Conservation (phyloP, 2,797 vertebrate species). For the Rousettus madagascariensis region DNA sequence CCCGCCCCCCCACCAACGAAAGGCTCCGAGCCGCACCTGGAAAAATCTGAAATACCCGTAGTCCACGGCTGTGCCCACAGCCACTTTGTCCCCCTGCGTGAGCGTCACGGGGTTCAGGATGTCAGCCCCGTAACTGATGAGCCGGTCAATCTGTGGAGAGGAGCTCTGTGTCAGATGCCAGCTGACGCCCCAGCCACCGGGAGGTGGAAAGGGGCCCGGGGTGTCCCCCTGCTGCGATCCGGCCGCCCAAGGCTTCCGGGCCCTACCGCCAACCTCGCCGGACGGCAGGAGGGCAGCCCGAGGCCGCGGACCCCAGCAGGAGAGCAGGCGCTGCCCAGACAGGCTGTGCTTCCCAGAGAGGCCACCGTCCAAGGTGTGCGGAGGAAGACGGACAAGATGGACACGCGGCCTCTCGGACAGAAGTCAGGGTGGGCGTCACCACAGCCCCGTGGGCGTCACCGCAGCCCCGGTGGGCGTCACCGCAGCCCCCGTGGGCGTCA, state of each 20-base stretch:
- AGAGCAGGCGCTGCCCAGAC: background rate
- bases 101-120: constrained; percentile 88
- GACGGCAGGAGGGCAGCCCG: background rate
- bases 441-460: too few relatives aligned
- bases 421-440: background rate
- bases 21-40: constrained; percentile 83
- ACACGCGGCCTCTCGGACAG: background rate
- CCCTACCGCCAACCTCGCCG: background rate
- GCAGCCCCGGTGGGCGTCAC: background rate
- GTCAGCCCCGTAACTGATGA: constrained; percentile 86
- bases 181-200: accelerated
- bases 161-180: background rate
- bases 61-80: constrained; percentile 89
- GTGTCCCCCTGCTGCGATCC: background rate
- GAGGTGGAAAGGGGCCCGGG: background rate
- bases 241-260: background rate
- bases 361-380: background rate
- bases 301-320: accelerated
- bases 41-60: constrained; percentile 87
- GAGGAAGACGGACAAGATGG: background rate
- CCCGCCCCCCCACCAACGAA: accelerated
- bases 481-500: too few relatives aligned
- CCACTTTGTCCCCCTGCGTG: constrained; percentile 69
- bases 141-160: constrained; percentile 84
- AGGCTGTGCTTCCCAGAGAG: background rate